These are phyloP conservation scores for Phragmatobia fuliginosa DNA, from an alignment of 2,888 invertebrate species.

Conservation along the genomic window DNA sequence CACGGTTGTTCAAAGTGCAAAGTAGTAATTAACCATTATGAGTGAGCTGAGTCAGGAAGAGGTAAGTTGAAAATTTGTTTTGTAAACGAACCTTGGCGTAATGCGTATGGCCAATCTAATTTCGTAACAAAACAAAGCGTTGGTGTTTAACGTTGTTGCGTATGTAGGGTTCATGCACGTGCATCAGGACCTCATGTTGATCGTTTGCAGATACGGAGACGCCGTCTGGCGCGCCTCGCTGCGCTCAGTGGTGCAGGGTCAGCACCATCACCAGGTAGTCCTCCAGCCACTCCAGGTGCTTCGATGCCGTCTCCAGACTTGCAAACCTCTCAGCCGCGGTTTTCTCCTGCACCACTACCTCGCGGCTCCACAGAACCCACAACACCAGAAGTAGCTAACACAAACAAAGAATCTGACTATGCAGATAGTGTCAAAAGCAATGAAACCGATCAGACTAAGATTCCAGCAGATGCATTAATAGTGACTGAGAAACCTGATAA, in stretches of 20 bases:
- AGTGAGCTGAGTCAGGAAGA: slow-evolving; percentile 96
- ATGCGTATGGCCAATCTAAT: slow-evolving; percentile 84
- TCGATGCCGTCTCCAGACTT: slow-evolving; percentile 70
- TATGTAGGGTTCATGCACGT: slow-evolving; percentile 66
- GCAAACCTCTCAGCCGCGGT: slow-evolving; percentile 58
- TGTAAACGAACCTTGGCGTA: slow-evolving; percentile 77
- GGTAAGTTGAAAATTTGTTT: slow-evolving; percentile 88
- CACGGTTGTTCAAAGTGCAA: slow-evolving; percentile 57
- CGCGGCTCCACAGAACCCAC: slow-evolving; percentile 69
- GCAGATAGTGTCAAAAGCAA: slow-evolving; percentile 71
- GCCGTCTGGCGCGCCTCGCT: slow-evolving; percentile 91
- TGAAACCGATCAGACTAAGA: slow-evolving; percentile 73
- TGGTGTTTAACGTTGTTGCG: slow-evolving; percentile 69
- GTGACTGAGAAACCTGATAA: slow-evolving; percentile 83
- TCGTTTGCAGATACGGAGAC: slow-evolving; percentile 90
- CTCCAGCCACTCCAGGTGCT: slow-evolving; percentile 79
- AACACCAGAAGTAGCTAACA: slow-evolving; percentile 68
- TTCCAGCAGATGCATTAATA: slow-evolving; percentile 80
- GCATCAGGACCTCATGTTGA: slow-evolving; percentile 60
- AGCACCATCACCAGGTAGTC: slow-evolving; percentile 80
- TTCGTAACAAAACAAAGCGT: slow-evolving; percentile 87
- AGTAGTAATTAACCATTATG: slow-evolving; percentile 82
- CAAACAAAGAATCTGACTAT: slow-evolving; percentile 76
- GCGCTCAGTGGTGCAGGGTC: slow-evolving; percentile 86
- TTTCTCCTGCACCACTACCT: slow-evolving; percentile 63